These are phyloP conservation scores for Gadus chalcogrammus DNA, from an alignment of 2,113 vertebrate genomes.

Conservation along the genomic window DNA sequence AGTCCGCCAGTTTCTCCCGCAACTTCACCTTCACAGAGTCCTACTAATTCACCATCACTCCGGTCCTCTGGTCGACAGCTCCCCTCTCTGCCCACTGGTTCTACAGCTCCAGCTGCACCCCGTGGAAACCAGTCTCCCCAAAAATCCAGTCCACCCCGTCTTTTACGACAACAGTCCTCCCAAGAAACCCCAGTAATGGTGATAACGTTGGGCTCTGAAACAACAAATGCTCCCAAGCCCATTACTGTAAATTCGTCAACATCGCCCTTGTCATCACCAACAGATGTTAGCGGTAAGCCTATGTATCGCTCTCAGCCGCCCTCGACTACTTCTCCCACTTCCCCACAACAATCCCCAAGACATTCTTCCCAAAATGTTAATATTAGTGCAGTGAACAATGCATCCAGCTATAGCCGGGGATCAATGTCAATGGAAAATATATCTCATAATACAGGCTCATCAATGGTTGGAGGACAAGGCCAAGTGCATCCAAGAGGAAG, in stretches of 20 bases:
- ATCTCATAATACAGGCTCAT: constrained; percentile 81
- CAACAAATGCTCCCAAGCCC: constrained; percentile 81
- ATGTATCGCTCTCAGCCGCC: constrained; percentile 75
- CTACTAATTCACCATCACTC: constrained; percentile 67
- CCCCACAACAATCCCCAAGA: constrained; percentile 57
- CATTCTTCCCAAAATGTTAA: constrained; percentile 66
- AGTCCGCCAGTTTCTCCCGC: constrained; percentile 86
- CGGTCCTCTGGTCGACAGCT: constrained; percentile 52
- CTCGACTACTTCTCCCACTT: constrained; percentile 66
- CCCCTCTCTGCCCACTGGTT: constrained; percentile 50
- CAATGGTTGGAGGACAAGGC: constrained; percentile 79
- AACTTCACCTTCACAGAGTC: constrained; percentile 84
- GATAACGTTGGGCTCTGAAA: constrained; percentile 83
- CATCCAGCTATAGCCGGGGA: constrained; percentile 78
- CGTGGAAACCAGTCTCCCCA: constrained; percentile 83
- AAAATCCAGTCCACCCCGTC: constrained; percentile 73
- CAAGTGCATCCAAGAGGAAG: constrained; percentile 75
- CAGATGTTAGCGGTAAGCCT: constrained; percentile 75
- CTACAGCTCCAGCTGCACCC: constrained; percentile 71
- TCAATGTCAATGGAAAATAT: constrained; percentile 86
- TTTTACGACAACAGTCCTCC: constrained; percentile 85
- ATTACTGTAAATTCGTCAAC: constrained; percentile 81
- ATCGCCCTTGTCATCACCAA: constrained; percentile 87
- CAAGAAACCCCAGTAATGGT: constrained; percentile 87
- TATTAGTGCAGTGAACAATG: constrained; percentile 62